Evolutionary conservation across 2,797 vertebrate species (phyloP).

Genomic region (Octomys mimax): DNA sequence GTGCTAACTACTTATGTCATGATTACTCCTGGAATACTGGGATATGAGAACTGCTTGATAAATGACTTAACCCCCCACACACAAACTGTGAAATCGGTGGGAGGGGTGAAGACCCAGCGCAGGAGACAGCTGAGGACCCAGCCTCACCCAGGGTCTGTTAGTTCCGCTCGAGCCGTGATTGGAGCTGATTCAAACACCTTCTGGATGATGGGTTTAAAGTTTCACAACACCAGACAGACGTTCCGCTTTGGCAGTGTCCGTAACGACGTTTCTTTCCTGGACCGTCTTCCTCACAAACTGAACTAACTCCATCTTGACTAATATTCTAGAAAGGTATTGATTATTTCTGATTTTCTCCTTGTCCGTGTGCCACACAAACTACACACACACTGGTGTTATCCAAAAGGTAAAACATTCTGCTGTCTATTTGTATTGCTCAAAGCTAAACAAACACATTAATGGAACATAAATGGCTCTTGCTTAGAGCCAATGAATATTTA

Average conservation of each 20-base stretch:
- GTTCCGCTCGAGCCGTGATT: not conserved
- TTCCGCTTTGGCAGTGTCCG: not conserved
- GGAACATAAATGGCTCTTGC: slow-evolving; percentile 79
- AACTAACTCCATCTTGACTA: slow-evolving; percentile 40
- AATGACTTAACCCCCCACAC: slow-evolving; percentile 52
- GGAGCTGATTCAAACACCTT: not conserved
- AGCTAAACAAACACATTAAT: slow-evolving; percentile 79
- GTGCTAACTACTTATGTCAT: slow-evolving; percentile 76
- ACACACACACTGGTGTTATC: slow-evolving; percentile 41
- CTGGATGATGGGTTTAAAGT: slow-evolving; percentile 24
- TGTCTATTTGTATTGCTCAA: slow-evolving; percentile 84
- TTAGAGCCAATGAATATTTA: slow-evolving; percentile 83
- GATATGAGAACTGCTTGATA: slow-evolving; percentile 70
- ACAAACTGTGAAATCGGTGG: slow-evolving; percentile 44
- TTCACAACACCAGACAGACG: not conserved
- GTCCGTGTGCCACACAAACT: not conserved
- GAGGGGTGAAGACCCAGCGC: not conserved
- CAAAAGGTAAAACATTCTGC: slow-evolving; percentile 83
- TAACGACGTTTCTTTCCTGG: slow-evolving; percentile 8
- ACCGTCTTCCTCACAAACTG: not conserved
- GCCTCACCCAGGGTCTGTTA: not conserved
- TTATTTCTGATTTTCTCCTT: slow-evolving; percentile 68
- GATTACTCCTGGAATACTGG: slow-evolving; percentile 73
- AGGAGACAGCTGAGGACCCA: slow-evolving; percentile 13
- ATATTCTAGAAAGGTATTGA: not conserved